phyloP scores from a whole-genome alignment of 2,888 invertebrate genomes.

The Euphydryas editha region DNA sequence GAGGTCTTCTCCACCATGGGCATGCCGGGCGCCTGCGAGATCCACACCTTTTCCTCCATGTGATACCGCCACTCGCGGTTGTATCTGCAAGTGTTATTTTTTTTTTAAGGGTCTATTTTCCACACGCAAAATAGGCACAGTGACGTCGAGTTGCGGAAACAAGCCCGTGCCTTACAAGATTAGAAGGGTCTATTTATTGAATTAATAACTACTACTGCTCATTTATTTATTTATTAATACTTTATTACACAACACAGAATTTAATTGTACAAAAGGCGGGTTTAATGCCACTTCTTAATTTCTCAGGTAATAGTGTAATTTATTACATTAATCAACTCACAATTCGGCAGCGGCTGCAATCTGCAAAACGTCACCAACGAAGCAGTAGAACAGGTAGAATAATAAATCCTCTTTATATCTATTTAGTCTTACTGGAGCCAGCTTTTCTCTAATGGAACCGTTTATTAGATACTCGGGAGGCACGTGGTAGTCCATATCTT shows the following conservation, averaged over 20 bases:
- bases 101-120: no score
- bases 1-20: slow-evolving; percentile 97
- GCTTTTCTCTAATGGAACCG: slow-evolving; percentile 96
- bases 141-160: no score
- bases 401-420: slow-evolving; percentile 99
- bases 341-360: slow-evolving; percentile 98
- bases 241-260: no score
- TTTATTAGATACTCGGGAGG: slow-evolving; percentile 99
- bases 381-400: slow-evolving; percentile 99
- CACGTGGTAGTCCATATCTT: slow-evolving; percentile 99
- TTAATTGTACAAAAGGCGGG: no score
- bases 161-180: no score
- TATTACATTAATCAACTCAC: no score
- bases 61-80: slow-evolving; percentile 99
- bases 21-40: slow-evolving; percentile 98
- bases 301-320: no score
- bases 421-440: slow-evolving; percentile 97
- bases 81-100: slow-evolving; percentile 85
- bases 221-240: no score
- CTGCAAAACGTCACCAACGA: slow-evolving; percentile 98
- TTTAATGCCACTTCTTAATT: no score
- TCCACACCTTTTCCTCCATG: slow-evolving; percentile 99
- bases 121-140: no score
- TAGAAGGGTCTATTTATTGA: no score
- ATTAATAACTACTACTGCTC: no score